Conservation (phyloP, 2,113 vertebrate genomes). For the Lophotis ruficrista region DNA sequence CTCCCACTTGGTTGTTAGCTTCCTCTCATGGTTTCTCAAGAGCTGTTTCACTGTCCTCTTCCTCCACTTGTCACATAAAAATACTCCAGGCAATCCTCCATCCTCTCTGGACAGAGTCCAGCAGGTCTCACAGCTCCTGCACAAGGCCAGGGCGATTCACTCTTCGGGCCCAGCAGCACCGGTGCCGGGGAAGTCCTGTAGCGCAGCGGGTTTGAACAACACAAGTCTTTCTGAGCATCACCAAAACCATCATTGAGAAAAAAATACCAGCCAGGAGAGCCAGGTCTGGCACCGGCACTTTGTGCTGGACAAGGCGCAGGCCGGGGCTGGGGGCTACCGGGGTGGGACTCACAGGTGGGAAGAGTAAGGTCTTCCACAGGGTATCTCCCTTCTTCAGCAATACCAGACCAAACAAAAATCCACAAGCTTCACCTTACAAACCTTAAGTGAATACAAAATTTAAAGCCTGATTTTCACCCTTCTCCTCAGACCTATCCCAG, state of each 20-base stretch:
- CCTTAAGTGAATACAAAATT: not conserved
- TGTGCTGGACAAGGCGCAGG: not conserved
- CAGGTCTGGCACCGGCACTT: not conserved
- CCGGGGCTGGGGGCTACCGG: not conserved
- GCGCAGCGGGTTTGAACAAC: accelerated
- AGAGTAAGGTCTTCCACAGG: not conserved
- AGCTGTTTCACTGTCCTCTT: not conserved
- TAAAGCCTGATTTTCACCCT: not conserved
- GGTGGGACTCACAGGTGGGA: not conserved
- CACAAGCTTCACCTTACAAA: not conserved
- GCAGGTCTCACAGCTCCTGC: not conserved
- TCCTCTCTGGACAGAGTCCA: not conserved
- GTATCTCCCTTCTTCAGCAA: not conserved
- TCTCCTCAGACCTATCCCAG: not conserved
- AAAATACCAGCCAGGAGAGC: not conserved
- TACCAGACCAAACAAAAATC: not conserved
- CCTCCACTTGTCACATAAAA: not conserved
- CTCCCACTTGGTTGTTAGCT: not conserved
- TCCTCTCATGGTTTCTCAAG: not conserved
- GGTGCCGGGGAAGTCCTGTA: not conserved
- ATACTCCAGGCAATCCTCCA: not conserved
- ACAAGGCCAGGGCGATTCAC: not conserved
- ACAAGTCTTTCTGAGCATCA: not conserved
- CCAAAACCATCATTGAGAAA: not conserved
- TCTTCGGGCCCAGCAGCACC: not conserved